Base-by-base conservation (phyloP, 2,113 vertebrate genomes). In the Murina feae region DNA sequence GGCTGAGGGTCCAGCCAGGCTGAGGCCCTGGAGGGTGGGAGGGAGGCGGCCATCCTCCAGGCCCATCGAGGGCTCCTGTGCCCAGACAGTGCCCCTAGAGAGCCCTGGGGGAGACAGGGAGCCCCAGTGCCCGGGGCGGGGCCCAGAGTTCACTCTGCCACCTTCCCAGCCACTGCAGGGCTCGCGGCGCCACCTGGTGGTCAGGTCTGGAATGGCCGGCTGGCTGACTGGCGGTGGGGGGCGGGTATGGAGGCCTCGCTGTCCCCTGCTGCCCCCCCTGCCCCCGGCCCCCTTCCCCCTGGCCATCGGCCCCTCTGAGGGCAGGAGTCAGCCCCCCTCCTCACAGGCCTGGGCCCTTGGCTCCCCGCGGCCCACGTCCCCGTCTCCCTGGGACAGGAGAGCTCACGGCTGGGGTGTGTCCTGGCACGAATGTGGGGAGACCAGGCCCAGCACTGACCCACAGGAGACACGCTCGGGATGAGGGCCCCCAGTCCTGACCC, bases 121-220 rank as follows among this genome's bases (percentile, higher is more conserved):
- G 47, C 2, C 82, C 16, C 17, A n/a, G n/a, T n/a, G 23, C 55
- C 28, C 6, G 2, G 37, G 6, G 4, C 8, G 12, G 72, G 55
- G 9, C 5, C 32, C 9, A 1, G 23, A 1, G 74, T 23, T 20
- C 35, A 2, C 18, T 2, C 32, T 8, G 13, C 21, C 25, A 4
- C 69, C 25, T 1, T 51, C 60, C 49, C 1, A 30, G 21, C 10
- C 1, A 2, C 53, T 58, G 37, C 32, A 81, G 96, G 37, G 84
- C 84, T 89, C 95, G 35, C 20, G 74, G 80, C 32, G 14, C 81
- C 91, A 53, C 87, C 94, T 95, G 55, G 47, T 83, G 96, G 89
- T 20, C 18, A 2, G 0, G 0, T 63, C 1, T 35, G 80, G 47
- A 49, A 42, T 30, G 71, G 14, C 78, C 72, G 65, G 25, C 4